A percentile compares a stretch with the other conserved stretches of the same genome.
phyloP scores from a whole-genome alignment of 2,888 invertebrate species.

The Pammene aurita region DNA sequence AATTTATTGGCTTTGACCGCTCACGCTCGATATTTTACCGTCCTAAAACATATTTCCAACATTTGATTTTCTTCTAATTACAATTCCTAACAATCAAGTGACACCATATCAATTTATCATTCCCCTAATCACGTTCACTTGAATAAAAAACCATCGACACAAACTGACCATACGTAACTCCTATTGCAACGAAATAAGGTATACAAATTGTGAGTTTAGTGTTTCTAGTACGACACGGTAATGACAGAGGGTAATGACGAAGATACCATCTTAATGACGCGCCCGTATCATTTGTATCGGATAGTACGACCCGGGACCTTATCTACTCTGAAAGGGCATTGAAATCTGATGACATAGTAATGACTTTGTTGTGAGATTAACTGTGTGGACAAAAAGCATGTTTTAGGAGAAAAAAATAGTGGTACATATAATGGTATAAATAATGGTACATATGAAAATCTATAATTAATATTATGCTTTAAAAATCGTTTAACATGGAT shows the following conservation, averaged over 20 bases:
- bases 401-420: no score
- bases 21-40: no score
- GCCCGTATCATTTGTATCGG: constrained; percentile 65
- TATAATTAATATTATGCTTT: no score
- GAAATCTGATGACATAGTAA: constrained; percentile 30
- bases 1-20: no score
- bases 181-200: no score
- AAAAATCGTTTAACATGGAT: no score
- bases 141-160: constrained; percentile 7
- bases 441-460: no score
- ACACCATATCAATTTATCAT: constrained; percentile 29
- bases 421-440: no score
- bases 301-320: constrained; percentile 48
- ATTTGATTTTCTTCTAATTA: no score
- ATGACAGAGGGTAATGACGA: constrained; percentile 66
- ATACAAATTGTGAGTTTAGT: no score
- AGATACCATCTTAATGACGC: constrained; percentile 76
- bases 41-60: no score
- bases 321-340: constrained; percentile 27
- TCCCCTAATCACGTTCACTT: constrained; percentile 35
- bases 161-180: no score
- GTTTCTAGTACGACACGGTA: constrained; percentile 42
- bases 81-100: background rate
- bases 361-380: constrained; percentile 16
- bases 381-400: background rate